These are phyloP conservation scores for Sminthurides aquaticus DNA, from an alignment of 2,888 invertebrate genomes.

Conservation along the genomic window DNA sequence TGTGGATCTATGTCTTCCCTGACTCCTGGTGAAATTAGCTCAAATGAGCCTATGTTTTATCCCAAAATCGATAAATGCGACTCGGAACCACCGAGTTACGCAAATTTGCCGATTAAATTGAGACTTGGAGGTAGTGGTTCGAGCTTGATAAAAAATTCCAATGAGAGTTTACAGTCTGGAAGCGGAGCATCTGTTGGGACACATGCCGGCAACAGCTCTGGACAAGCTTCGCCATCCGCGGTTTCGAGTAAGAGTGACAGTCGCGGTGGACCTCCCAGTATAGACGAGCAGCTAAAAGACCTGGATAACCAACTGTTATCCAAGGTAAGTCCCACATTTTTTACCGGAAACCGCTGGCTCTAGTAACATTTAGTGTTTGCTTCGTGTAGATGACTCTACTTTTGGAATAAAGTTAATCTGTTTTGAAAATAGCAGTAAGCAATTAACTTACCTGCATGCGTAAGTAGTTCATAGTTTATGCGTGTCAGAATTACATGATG, in stretches of 20 bases:
- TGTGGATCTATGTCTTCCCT: conserved; percentile 35
- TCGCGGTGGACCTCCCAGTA: conserved; percentile 42
- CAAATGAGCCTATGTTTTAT: conserved; percentile 28
- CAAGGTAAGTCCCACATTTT: conserved; percentile 51
- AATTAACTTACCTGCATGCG: background rate
- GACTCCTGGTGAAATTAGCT: conserved; percentile 16
- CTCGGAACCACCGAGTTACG: conserved; percentile 42
- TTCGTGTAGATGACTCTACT: background rate
- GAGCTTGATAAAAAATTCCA: conserved; percentile 41
- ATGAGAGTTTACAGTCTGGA: conserved; percentile 39
- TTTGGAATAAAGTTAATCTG: background rate
- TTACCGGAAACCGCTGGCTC: background rate
- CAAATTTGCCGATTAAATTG: conserved; percentile 39
- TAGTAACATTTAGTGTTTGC: background rate
- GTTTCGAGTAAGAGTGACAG: conserved; percentile 22
- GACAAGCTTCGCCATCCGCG: conserved; percentile 36
- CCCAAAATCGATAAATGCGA: conserved; percentile 41
- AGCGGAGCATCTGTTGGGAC: conserved; percentile 29
- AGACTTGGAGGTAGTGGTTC: conserved; percentile 42
- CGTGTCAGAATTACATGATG: too few relatives aligned
- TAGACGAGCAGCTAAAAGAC: conserved; percentile 73
- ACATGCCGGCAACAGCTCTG: conserved; percentile 29
- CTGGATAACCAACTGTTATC: conserved; percentile 69
- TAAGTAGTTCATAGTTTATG: background rate
- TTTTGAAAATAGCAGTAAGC: too few relatives aligned